A percentile compares a stretch with the other conserved stretches of the same genome.
Evolutionary conservation across 64 coral and sea anemone species (phyloP).

Genomic region (Pocillopora damicornis): DNA sequence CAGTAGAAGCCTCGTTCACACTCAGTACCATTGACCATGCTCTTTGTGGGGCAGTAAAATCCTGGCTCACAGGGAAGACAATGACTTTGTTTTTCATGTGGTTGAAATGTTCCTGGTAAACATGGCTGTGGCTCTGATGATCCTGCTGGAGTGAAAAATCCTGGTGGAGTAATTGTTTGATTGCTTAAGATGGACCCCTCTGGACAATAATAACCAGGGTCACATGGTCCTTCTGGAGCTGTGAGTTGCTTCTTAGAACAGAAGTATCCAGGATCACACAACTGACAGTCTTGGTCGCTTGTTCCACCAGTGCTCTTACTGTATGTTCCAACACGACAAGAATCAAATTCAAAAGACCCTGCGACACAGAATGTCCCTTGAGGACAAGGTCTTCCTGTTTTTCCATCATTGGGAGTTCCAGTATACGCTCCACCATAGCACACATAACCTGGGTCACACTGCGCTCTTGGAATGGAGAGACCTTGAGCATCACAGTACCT

Average conservation of each 20-base stretch:
- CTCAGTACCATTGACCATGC: constrained; percentile 57
- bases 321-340: constrained; percentile 82
- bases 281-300: constrained; percentile 92
- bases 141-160: constrained; percentile 77
- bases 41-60: constrained; percentile 82
- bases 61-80: constrained; percentile 80
- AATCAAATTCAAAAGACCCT: constrained; percentile 88
- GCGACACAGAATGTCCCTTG: constrained; percentile 86
- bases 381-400: constrained; percentile 83
- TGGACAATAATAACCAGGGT: constrained; percentile 85
- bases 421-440: constrained; percentile 89
- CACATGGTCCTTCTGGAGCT: constrained; percentile 86
- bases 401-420: constrained; percentile 82
- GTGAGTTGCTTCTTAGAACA: constrained; percentile 73
- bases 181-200: constrained; percentile 76
- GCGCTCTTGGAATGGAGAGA: constrained; percentile 86
- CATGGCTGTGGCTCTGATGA: constrained; percentile 86
- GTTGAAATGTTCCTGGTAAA: constrained; percentile 87
- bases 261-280: constrained; percentile 87
- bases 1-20: constrained; percentile 90
- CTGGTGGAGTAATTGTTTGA: constrained; percentile 66
- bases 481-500: constrained; percentile 99
- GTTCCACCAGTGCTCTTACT: constrained; percentile 92
- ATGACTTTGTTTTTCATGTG: constrained; percentile 67
- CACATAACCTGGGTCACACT: constrained; percentile 89